phyloP scores from a whole-genome alignment of 1,140 invertebrate genomes.

The Leptinotarsa defecta region DNA sequence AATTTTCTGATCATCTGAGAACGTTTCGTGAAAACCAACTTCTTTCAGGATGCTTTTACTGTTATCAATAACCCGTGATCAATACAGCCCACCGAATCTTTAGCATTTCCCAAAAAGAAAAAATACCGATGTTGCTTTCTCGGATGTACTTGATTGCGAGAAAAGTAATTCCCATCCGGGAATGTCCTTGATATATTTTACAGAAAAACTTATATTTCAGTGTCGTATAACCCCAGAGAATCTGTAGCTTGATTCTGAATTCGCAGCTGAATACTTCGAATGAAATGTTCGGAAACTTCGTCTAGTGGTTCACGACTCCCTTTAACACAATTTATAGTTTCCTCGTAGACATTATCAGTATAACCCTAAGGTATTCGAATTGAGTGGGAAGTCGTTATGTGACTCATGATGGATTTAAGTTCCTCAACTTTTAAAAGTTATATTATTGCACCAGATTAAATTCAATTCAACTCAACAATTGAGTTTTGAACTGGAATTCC shows the following conservation, averaged over 20 bases:
- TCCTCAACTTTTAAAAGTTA: background rate
- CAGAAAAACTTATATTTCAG: slow-evolving; percentile 47
- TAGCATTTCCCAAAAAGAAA: background rate
- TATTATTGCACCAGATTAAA: background rate
- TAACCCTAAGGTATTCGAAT: slow-evolving; percentile 1
- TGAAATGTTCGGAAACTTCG: slow-evolving; percentile 4
- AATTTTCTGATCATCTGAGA: no score
- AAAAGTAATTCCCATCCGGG: slow-evolving; percentile 47
- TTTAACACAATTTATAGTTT: slow-evolving; percentile 4
- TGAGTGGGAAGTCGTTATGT: background rate
- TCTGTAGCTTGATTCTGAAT: background rate
- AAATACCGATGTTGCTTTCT: background rate
- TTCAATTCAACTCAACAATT: background rate
- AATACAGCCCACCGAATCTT: no score
- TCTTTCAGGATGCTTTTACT: no score
- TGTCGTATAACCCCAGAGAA: slow-evolving; percentile 32
- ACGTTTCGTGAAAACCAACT: no score
- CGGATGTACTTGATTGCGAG: slow-evolving; percentile 33
- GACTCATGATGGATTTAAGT: background rate
- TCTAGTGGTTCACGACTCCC: background rate
- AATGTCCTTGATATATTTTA: slow-evolving; percentile 48
- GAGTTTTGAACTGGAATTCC: background rate
- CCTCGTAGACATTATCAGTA: background rate
- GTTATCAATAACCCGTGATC: no score
- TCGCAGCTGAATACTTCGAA: background rate